Evolutionary conservation across 2,888 invertebrate genomes (phyloP).

Genomic region (Desoria tigrina): DNA sequence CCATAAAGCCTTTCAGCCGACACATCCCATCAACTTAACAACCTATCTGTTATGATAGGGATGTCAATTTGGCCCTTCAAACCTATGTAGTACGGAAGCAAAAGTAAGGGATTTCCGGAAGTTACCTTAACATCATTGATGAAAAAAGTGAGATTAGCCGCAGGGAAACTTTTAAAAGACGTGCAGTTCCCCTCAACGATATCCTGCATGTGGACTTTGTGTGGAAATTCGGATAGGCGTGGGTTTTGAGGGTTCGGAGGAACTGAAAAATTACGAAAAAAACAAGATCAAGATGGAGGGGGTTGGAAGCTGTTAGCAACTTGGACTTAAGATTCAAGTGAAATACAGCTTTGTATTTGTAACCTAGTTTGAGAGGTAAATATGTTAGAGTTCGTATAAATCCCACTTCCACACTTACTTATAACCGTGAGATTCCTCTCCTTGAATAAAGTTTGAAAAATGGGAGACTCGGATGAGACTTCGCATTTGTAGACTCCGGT

Average conservation of each 20-base stretch:
- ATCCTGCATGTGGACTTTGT: conserved; percentile 65
- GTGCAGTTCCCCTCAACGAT: conserved; percentile 73
- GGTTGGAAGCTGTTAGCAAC: too few species aligned
- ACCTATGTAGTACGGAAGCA: too few species aligned
- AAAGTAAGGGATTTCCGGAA: too few species aligned
- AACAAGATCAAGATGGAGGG: too few species aligned
- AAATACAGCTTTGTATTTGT: not conserved
- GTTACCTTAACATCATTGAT: conserved; percentile 63
- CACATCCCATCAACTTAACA: too few species aligned
- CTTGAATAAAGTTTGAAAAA: conserved; percentile 58
- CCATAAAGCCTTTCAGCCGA: not conserved
- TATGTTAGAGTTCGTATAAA: too few species aligned
- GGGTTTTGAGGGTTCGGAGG: conserved; percentile 34
- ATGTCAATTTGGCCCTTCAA: too few species aligned
- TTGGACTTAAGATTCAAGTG: not conserved
- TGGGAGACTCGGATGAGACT: conserved; percentile 73
- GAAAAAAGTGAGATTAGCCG: conserved; percentile 74
- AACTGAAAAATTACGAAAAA: conserved; percentile 27
- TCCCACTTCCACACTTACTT: too few species aligned
- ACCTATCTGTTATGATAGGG: too few species aligned
- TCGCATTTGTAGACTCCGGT: conserved; percentile 73
- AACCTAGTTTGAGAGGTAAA: too few species aligned
- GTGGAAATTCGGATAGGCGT: conserved; percentile 28
- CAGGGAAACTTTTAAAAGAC: conserved; percentile 73
- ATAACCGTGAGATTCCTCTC: conserved; percentile 21